Evolutionary conservation across 2,113 vertebrate genomes (phyloP).

Genomic region (Bubo bubo): DNA sequence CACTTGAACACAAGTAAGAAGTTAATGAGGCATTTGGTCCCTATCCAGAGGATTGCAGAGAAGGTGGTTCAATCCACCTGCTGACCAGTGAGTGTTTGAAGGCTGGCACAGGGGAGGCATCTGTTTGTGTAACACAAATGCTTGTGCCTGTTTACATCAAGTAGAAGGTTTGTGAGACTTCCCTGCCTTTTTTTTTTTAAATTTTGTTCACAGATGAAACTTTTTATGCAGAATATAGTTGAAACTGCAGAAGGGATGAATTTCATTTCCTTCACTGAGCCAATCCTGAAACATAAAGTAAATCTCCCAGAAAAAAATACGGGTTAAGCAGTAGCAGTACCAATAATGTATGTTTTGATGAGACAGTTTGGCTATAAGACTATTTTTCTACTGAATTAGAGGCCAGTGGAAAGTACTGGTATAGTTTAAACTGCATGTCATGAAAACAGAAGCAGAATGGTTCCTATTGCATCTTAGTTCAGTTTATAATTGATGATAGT

Average conservation of each 20-base stretch:
- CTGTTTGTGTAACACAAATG: not conserved
- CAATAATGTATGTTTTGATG: not conserved
- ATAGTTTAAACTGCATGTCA: not conserved
- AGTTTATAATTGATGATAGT: not conserved
- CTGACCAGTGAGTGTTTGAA: not conserved
- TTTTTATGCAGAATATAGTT: not conserved
- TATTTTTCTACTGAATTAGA: not conserved
- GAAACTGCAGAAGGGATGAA: not conserved
- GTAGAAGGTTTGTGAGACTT: not conserved
- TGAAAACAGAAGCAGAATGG: not conserved
- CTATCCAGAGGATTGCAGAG: not conserved
- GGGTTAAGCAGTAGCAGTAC: not conserved
- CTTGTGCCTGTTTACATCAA: not conserved
- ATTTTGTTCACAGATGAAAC: not conserved
- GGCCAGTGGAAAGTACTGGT: not conserved
- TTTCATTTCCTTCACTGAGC: not conserved
- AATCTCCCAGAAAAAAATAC: not conserved
- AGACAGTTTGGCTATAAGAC: not conserved
- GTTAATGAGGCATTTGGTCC: not conserved
- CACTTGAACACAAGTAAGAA: not conserved
- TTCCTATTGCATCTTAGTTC: not conserved
- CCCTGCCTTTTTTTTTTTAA: accelerated
- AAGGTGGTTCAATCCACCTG: not conserved
- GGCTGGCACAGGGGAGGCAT: not conserved
- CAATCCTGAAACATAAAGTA: not conserved